Base-by-base conservation (phyloP, 2,888 invertebrate genomes). In the Ophioninae sp. region DNA sequence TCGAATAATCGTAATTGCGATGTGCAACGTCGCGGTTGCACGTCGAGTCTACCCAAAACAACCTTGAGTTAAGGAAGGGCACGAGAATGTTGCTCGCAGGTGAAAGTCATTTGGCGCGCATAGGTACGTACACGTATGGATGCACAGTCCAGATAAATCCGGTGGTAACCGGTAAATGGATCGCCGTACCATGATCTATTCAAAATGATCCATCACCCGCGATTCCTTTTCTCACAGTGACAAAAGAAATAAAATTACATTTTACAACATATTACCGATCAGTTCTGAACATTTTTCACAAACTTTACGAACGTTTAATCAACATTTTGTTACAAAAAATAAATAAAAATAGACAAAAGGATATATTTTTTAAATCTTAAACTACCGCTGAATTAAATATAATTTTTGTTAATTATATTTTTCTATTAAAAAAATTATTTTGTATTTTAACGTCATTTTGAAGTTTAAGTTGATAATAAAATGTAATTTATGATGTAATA, bases 161-260 rank as follows among this genome's bases (percentile, higher is more conserved):
- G 83, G 85, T 84, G 73, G 68, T 82, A 87, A 88, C 88, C 86
- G 86, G 88, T 87, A 82, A 87, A 85, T 68, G 78, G 68, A 83
- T 81, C 83, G 76, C 65, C 64, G 74, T 78, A 44, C 74, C 37
- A 20, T 61, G 41, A 70, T 73, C 50, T 80, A 77, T 64, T 59
- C 67, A 44, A 41, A 70, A 57, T 57, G 6, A 72, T 41, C 72
- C 72, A 39, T 72, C 72, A 59, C 72, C 72, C 72, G 57, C 72
- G 44, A 21, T n/a, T 70, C 56, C 30, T 37, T 20, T 10, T 21
- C 8, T 30, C 21, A 20, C 13, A 62, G 21, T 20, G 21, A 23
- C 7, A 8, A 30, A 30, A 62, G n/a, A n/a, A n/a, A n/a, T n/a
- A n/a, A n/a, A n/a, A n/a, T n/a, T n/a, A n/a, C n/a, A n/a, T n/a